phyloP scores from a whole-genome alignment of 92 coral and sea anemone species.

The Porites rus region DNA sequence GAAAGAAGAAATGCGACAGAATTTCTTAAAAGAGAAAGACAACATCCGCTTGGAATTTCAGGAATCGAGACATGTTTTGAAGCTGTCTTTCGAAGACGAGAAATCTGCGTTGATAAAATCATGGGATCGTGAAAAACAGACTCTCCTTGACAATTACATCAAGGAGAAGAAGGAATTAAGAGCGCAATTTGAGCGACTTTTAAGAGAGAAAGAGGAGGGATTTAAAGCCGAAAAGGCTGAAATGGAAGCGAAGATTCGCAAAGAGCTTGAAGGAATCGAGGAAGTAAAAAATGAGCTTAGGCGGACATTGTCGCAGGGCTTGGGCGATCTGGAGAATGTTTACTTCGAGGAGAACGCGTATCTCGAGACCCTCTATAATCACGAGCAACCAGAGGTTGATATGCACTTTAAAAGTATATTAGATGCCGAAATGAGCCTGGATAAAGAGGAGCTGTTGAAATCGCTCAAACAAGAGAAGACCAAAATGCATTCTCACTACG shows the following conservation, averaged over 20 bases:
- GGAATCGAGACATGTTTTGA: conserved; percentile 94
- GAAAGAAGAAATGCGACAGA: conserved; percentile 91
- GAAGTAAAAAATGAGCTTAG: conserved; percentile 95
- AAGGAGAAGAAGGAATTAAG: conserved; percentile 87
- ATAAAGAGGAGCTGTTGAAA: conserved; percentile 66
- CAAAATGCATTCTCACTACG: conserved; percentile 82
- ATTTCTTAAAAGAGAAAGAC: conserved; percentile 90
- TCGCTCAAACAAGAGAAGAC: conserved; percentile 80
- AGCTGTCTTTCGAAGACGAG: conserved; percentile 95
- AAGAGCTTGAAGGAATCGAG: conserved; percentile 89
- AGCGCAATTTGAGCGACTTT: conserved; percentile 68
- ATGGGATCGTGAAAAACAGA: conserved; percentile 81
- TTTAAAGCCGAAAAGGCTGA: conserved; percentile 85
- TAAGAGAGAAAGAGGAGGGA: conserved; percentile 75
- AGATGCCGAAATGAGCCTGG: conserved; percentile 62
- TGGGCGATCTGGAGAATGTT: conserved; percentile 88
- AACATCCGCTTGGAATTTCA: conserved; percentile 94
- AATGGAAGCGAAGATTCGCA: conserved; percentile 78
- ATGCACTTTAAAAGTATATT: conserved; percentile 78
- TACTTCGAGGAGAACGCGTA: conserved; percentile 85
- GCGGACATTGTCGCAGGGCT: conserved; percentile 80
- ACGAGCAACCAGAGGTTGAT: conserved; percentile 93
- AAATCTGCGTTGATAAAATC: conserved; percentile 68
- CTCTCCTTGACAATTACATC: conserved; percentile 70
- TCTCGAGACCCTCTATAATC: conserved; percentile 72